Evolutionary conservation across 2,888 invertebrate genomes (phyloP).

Genomic region (Cryptus viduatorius): DNA sequence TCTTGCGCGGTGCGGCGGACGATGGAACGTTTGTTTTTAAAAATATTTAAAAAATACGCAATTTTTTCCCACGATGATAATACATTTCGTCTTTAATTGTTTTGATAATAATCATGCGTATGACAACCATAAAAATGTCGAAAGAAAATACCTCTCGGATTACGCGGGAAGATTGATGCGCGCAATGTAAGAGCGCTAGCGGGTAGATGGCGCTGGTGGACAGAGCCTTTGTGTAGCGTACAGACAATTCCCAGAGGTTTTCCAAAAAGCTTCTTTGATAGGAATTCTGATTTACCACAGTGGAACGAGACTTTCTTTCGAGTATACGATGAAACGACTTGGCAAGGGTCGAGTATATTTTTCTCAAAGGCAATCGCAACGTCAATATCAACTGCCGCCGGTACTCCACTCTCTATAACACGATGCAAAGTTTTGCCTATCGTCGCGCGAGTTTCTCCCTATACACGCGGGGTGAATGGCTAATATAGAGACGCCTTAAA

Average conservation of each 20-base stretch:
- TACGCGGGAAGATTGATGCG: too few species aligned
- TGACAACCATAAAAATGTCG: too few species aligned
- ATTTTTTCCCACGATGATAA: too few species aligned
- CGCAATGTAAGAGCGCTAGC: too few species aligned
- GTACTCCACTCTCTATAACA: not conserved
- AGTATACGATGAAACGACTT: slow-evolving; percentile 15
- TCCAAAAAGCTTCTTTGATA: slow-evolving; percentile 44
- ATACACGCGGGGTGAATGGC: slow-evolving; percentile 56
- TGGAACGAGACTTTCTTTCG: slow-evolving; percentile 32
- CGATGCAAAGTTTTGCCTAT: slow-evolving; percentile 49
- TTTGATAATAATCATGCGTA: too few species aligned
- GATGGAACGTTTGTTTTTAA: too few species aligned
- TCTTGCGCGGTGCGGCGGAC: too few species aligned
- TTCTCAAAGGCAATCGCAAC: slow-evolving; percentile 27
- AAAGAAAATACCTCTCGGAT: too few species aligned
- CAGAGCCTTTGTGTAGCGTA: slow-evolving; percentile 21
- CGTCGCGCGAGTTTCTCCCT: slow-evolving; percentile 20
- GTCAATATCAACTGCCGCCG: slow-evolving; percentile 31
- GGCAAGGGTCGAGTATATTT: slow-evolving; percentile 8
- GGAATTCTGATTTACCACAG: slow-evolving; percentile 48
- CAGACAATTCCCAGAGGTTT: slow-evolving; percentile 48
- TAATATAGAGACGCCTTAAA: slow-evolving; percentile 60
- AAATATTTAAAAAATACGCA: too few species aligned
- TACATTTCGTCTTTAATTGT: too few species aligned
- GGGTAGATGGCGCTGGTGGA: not conserved